These are phyloP conservation scores for Protobothrops flavoviridis DNA, from an alignment of 2,113 vertebrate genomes.

Conservation along the genomic window DNA sequence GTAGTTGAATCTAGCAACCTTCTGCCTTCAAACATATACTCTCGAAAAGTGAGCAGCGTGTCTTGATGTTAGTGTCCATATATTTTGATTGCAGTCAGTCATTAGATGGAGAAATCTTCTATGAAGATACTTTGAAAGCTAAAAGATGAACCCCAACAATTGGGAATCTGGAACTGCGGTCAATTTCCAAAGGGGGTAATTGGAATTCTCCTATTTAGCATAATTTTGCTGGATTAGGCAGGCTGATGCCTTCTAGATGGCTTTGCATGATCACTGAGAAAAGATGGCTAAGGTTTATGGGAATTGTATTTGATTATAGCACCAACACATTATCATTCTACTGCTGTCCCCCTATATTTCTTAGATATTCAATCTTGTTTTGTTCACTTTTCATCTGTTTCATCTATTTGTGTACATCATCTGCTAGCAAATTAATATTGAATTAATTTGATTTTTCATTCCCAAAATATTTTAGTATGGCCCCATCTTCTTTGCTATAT, in stretches of 20 bases:
- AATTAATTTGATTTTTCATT: background rate
- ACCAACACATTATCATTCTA: background rate
- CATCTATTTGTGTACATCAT: background rate
- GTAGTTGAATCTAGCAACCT: background rate
- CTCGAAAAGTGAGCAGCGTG: background rate
- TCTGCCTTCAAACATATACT: background rate
- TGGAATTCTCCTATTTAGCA: background rate
- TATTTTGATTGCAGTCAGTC: background rate
- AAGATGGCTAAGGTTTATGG: background rate
- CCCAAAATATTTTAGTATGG: background rate
- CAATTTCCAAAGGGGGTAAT: background rate
- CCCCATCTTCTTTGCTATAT: background rate
- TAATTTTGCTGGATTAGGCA: background rate
- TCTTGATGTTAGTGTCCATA: background rate
- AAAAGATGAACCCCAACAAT: background rate
- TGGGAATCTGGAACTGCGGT: background rate
- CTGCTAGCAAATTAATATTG: background rate
- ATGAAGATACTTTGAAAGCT: background rate
- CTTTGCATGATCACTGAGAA: background rate
- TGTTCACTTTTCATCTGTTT: background rate
- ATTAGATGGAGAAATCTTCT: background rate
- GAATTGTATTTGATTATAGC: background rate
- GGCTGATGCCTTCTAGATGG: background rate
- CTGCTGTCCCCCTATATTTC: background rate
- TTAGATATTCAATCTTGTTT: background rate